Conservation (phyloP, 2,113 vertebrate genomes). For the Cariama cristata region DNA sequence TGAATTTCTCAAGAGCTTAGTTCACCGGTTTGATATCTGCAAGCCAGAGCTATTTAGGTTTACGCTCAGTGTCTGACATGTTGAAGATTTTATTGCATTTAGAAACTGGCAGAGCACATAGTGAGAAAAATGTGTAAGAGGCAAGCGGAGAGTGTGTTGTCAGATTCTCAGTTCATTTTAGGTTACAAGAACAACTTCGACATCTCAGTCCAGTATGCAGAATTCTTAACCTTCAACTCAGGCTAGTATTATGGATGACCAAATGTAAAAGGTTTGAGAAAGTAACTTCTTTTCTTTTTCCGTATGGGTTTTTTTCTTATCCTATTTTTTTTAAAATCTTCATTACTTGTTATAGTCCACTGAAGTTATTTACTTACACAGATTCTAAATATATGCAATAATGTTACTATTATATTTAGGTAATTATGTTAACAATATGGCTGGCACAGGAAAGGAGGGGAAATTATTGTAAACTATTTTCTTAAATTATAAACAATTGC, state of each 20-base stretch:
- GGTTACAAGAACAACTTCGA: slow-evolving; percentile 13
- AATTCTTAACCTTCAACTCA: neutral
- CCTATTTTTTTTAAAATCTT: neutral
- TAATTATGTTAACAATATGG: neutral
- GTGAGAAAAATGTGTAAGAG: slow-evolving; percentile 36
- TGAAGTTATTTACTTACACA: neutral
- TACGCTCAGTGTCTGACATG: slow-evolving; percentile 14
- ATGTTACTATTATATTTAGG: neutral
- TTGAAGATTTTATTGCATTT: slow-evolving; percentile 59
- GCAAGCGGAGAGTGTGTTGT: slow-evolving; percentile 4
- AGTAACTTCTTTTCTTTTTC: neutral
- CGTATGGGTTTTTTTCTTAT: neutral
- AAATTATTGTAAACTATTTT: neutral
- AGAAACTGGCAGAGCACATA: slow-evolving; percentile 34
- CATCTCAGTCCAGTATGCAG: neutral
- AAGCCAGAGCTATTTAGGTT: slow-evolving; percentile 43
- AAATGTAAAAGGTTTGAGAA: neutral
- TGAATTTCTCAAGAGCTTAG: slow-evolving; percentile 42
- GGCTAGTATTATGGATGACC: neutral
- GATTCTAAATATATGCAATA: neutral
- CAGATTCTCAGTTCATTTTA: slow-evolving; percentile 39
- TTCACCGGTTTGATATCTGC: slow-evolving; percentile 38
- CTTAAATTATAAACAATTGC: neutral
- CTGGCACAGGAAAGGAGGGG: neutral
- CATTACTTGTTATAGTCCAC: neutral